Percentiles rank a stretch among this genome's conserved stretches.
Conservation (phyloP, 2,888 invertebrate genomes). For the Hypolimnas misippus region DNA sequence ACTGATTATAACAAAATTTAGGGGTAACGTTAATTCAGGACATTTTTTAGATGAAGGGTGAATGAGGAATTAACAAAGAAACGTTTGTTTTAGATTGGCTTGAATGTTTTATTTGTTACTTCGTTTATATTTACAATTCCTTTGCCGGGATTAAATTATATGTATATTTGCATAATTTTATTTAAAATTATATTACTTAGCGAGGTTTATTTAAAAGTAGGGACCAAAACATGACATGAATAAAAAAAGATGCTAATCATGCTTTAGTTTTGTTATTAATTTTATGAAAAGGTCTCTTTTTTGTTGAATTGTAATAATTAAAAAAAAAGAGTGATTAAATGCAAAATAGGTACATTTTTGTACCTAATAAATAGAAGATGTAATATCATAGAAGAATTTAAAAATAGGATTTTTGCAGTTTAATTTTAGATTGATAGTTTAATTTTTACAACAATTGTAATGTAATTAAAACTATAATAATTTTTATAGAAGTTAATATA, state of each 20-base stretch:
- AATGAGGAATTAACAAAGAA: no score
- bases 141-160: not conserved
- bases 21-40: not conserved
- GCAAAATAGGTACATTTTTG: not conserved
- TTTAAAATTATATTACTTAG: not conserved
- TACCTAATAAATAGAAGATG: no score
- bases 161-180: not conserved
- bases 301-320: not conserved
- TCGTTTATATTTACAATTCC: not conserved
- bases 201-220: not conserved
- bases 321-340: not conserved
- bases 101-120: no score
- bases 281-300: not conserved
- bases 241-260: conserved; percentile 3
- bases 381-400: no score
- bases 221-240: conserved; percentile 2
- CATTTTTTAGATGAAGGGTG: no score
- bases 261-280: not conserved
- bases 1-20: not conserved
- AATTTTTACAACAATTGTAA: not conserved
- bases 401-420: no score
- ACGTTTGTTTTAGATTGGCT: no score
- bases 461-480: not conserved
- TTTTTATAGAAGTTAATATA: not conserved
- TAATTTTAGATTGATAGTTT: not conserved